Conservation (phyloP, 2,888 invertebrate species). For the Chloroclystis v-ata region DNA sequence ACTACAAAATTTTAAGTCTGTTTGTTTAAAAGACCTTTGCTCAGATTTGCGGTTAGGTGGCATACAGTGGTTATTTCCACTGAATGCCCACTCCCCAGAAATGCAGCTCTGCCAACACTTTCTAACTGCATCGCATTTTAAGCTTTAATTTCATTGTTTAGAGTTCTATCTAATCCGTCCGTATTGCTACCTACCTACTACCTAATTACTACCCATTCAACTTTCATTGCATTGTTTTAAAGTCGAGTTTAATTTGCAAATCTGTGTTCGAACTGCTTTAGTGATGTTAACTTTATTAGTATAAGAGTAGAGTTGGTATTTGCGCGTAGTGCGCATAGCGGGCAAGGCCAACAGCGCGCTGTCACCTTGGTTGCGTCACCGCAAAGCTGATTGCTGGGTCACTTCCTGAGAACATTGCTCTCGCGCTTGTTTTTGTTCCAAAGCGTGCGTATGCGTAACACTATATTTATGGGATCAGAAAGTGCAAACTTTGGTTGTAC, state of each 20-base stretch:
- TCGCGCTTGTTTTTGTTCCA: not conserved
- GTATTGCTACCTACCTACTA: no score
- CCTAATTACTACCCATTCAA: not conserved
- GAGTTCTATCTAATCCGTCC: no score
- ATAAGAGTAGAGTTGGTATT: slow-evolving; percentile 8
- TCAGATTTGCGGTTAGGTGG: no score
- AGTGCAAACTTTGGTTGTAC: no score
- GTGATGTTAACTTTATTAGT: slow-evolving; percentile 1
- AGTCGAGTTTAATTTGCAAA: slow-evolving; percentile 6
- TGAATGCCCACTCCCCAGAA: no score
- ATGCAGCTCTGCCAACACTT: no score
- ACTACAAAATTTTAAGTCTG: no score
- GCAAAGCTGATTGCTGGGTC: slow-evolving; percentile 34
- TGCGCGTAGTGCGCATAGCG: not conserved
- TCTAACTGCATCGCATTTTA: not conserved
- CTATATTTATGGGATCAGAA: no score
- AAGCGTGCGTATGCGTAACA: not conserved
- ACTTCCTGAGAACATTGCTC: slow-evolving; percentile 25
- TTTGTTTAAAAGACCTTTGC: no score
- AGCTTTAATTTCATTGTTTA: not conserved
- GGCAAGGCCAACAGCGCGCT: slow-evolving; percentile 32
- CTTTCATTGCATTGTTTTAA: not conserved
- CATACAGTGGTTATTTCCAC: no score
- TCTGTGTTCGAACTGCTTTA: not conserved
- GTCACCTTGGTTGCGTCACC: slow-evolving; percentile 41